Percentiles rank a stretch among this genome's conserved stretches.
These are phyloP conservation scores for Sericinus montela DNA, from an alignment of 2,888 invertebrate species.

Conservation along the genomic window DNA sequence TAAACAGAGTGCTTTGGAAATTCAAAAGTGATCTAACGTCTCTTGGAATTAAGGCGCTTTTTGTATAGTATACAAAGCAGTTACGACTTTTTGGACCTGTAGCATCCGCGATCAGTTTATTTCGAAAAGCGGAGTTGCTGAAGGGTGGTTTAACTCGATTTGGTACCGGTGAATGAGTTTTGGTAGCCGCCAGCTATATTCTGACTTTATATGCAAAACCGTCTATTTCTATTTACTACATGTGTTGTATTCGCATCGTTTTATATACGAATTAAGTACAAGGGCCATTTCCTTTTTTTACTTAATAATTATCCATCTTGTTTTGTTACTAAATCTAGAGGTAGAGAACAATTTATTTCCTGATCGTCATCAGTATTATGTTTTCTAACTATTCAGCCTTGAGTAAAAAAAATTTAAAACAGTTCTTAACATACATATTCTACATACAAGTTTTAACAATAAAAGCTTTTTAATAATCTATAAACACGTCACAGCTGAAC, in stretches of 20 bases:
- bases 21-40: background rate
- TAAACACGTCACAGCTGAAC: no score
- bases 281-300: no score
- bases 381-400: no score
- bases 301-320: no score
- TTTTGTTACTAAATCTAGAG: no score
- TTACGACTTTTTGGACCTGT: slow-evolving; percentile 19
- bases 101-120: slow-evolving; percentile 53
- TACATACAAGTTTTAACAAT: no score
- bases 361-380: no score
- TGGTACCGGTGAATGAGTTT: slow-evolving; percentile 77
- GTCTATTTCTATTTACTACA: slow-evolving; percentile 5
- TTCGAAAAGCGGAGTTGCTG: slow-evolving; percentile 48
- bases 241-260: background rate
- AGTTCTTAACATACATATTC: no score
- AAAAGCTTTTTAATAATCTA: no score
- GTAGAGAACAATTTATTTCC: no score
- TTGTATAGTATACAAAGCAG: background rate
- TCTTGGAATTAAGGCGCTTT: background rate
- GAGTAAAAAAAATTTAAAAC: no score
- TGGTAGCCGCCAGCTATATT: slow-evolving; percentile 75
- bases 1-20: background rate
- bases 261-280: background rate
- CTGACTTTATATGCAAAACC: slow-evolving; percentile 26
- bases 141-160: slow-evolving; percentile 68